Evolutionary conservation across 2,113 vertebrate species (phyloP).

Genomic region (Apaloderma vittatum): DNA sequence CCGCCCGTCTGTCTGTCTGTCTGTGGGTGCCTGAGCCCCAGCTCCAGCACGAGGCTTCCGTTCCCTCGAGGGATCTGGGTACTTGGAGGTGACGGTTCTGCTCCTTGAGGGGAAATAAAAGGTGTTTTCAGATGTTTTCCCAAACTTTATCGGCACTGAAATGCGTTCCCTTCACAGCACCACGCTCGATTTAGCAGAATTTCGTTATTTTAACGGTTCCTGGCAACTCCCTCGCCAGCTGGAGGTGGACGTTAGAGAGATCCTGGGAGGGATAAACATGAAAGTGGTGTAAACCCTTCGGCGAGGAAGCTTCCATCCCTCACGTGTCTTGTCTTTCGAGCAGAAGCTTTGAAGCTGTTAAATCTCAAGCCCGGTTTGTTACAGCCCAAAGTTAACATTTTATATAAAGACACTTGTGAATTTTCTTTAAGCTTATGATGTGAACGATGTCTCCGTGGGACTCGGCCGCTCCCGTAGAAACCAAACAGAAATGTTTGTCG

Average conservation of each 20-base stretch:
- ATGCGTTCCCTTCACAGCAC: neutral
- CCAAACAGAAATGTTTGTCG: neutral
- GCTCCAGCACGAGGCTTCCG: neutral
- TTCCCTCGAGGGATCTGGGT: neutral
- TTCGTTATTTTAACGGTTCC: accelerated
- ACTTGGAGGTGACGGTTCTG: neutral
- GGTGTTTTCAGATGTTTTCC: neutral
- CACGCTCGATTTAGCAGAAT: accelerated
- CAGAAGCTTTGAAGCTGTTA: conserved; percentile 18
- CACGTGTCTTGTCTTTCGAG: neutral
- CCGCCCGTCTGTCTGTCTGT: neutral
- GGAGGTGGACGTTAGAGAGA: accelerated
- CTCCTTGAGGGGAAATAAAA: neutral
- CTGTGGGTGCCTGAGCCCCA: neutral
- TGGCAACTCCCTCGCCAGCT: neutral
- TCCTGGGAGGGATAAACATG: neutral
- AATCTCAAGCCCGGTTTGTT: neutral
- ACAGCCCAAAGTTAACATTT: neutral
- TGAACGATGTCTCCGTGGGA: neutral
- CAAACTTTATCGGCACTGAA: neutral
- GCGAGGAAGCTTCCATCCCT: neutral
- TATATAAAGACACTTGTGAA: neutral
- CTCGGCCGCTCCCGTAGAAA: neutral
- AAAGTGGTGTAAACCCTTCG: neutral
- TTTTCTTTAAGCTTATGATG: neutral